phyloP scores from a whole-genome alignment of 2,888 invertebrate genomes.

The Zaprionus obscuricornis region DNA sequence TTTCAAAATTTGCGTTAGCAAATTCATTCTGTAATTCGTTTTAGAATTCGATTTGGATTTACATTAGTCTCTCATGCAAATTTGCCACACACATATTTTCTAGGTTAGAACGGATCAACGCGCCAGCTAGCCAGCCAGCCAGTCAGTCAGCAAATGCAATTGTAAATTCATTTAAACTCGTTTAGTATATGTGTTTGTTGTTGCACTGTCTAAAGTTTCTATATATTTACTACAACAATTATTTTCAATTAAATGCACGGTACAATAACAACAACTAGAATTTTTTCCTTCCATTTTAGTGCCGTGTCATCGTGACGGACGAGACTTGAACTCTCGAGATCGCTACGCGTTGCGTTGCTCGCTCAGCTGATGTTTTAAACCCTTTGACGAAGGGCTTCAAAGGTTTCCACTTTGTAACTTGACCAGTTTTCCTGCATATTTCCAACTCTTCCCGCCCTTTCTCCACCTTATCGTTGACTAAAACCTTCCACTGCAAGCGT shows the following conservation, averaged over 20 bases:
- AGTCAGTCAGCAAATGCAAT: constrained; percentile 33
- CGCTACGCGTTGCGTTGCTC: no score
- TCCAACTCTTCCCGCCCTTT: no score
- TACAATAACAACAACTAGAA: constrained; percentile 17
- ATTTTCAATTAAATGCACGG: constrained; percentile 61
- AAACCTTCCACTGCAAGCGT: no score
- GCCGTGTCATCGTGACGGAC: constrained; percentile 61
- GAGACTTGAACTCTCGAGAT: background rate
- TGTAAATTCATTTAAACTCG: constrained; percentile 59
- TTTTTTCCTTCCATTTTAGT: constrained; percentile 17
- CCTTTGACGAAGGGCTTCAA: background rate
- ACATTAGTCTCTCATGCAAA: constrained; percentile 32
- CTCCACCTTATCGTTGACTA: no score
- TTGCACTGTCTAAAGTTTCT: constrained; percentile 6
- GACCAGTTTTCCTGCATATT: background rate
- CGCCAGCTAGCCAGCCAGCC: no score
- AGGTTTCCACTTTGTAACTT: background rate
- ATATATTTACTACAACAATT: constrained; percentile 65
- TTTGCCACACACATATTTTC: constrained; percentile 26
- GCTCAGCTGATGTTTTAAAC: background rate
- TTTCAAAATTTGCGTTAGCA: no score
- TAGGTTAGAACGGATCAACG: no score
- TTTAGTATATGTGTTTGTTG: constrained; percentile 38
- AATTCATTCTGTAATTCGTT: no score
- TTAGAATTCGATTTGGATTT: background rate